phyloP scores from a whole-genome alignment of 2,888 invertebrate species.

The Vesta saturnalis region DNA sequence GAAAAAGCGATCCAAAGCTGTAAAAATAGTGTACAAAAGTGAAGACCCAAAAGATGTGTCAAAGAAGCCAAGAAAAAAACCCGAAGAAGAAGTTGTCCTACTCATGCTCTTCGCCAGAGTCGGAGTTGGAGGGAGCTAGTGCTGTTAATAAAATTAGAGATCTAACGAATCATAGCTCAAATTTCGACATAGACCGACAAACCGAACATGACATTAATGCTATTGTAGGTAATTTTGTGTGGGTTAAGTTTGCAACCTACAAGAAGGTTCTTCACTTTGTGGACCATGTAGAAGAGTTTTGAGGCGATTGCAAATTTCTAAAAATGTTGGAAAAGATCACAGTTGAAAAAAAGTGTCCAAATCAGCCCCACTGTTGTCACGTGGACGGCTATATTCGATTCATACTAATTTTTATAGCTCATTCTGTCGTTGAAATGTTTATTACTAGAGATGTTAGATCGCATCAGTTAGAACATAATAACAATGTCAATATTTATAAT shows the following conservation, averaged over 20 bases:
- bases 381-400: too few relatives aligned
- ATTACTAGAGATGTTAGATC: too few relatives aligned
- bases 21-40: not conserved
- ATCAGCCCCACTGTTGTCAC: too few relatives aligned
- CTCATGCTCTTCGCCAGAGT: not conserved
- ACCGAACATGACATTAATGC: not conserved
- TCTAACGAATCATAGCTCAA: not conserved
- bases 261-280: conserved; percentile 9
- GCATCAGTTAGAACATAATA: too few relatives aligned
- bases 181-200: not conserved
- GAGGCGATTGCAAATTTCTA: too few relatives aligned
- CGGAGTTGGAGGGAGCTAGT: not conserved
- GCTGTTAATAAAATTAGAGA: too few relatives aligned
- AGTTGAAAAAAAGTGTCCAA: too few relatives aligned
- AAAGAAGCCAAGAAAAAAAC: not conserved
- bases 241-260: conserved; percentile 6
- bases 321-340: too few relatives aligned
- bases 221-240: not conserved
- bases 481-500: too few relatives aligned
- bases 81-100: not conserved
- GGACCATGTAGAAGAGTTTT: not conserved
- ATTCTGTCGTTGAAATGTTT: too few relatives aligned
- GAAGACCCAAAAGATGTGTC: not conserved
- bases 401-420: too few relatives aligned
- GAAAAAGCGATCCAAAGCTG: not conserved